Percentiles rank a stretch among this genome's conserved stretches.
phyloP scores from a whole-genome alignment of 2,113 vertebrate species.

The Corythornis vintsioides region DNA sequence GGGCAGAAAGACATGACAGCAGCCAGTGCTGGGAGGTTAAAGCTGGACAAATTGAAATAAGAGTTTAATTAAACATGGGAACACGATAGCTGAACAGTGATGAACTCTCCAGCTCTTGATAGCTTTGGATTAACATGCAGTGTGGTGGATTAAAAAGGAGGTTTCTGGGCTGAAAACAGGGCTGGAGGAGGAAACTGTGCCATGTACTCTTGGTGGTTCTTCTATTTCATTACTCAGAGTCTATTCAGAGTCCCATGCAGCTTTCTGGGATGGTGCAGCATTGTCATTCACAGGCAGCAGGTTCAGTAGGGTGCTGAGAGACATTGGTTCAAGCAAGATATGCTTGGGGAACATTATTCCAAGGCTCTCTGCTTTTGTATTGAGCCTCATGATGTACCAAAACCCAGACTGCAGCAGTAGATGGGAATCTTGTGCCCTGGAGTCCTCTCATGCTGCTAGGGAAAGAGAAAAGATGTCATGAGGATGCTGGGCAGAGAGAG shows the following conservation, averaged over 20 bases:
- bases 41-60: background rate
- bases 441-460: background rate
- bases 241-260: background rate
- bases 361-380: background rate
- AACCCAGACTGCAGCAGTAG: background rate
- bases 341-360: background rate
- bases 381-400: background rate
- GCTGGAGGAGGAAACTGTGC: background rate
- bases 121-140: background rate
- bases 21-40: background rate
- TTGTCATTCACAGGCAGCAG: background rate
- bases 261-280: background rate
- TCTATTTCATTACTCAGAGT: background rate
- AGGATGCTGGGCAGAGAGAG: background rate
- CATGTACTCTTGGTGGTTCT: background rate
- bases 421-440: background rate
- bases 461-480: background rate
- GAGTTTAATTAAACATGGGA: background rate
- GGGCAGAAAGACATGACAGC: background rate
- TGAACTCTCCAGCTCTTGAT: background rate
- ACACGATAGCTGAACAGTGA: rapidly evolving
- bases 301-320: background rate
- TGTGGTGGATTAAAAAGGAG: background rate
- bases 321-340: background rate
- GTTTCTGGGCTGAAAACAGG: background rate